Base-by-base conservation (phyloP, 2,797 vertebrate species). In the Champsocephalus gunnari region DNA sequence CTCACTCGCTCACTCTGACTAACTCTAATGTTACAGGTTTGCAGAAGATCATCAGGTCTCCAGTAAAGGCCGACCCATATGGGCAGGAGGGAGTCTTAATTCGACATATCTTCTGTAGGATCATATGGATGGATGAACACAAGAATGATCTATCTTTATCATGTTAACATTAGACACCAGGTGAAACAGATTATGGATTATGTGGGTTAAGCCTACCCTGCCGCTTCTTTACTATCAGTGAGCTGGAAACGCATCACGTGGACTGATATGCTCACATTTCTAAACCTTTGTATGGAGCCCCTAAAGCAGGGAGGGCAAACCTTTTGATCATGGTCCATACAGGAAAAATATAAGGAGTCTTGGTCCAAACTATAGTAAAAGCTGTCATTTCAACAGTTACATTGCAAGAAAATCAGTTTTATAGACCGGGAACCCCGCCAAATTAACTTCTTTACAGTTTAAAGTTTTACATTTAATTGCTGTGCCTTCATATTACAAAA, bases 151-250 rank as follows among this genome's bases (percentile, higher is more conserved):
- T 17, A 24, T 58, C 45, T 59, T 75, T 4, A 55, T 80, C 50
- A 58, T 60, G 24, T 66, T 68, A 69, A 74, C 34, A 59, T 19
- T 5, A 64, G 44, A 67, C 53, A 63, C 63, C 14, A 58, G 68
- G 24, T 70, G 68, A 73, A 44, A 67, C 62, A 61, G 48, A 81
- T 85, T 70, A 62, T 66, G 57, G 64, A 65, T 84, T 56, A 76
- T 51, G 50, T 61, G 62, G 34, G 63, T 76, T 77, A 68, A 77
- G 14, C 47, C 60, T 57, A 56, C 49, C 54, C 45, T 32, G 12
- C 21, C 57, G 55, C 19, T 47, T 60, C 50, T 63, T 45, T n/a
- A 48, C 48, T 19, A 17, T 59, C 51, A 58, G n/a, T 64, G 13
- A 68, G 19, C n/a, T 72, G 54, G 44, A 76, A 82, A 69, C 21